A percentile compares a stretch with the other conserved stretches of the same genome.
These are phyloP conservation scores for Mesocricetus auratus DNA, from an alignment of 2,113 vertebrate genomes.

Conservation along the genomic window DNA sequence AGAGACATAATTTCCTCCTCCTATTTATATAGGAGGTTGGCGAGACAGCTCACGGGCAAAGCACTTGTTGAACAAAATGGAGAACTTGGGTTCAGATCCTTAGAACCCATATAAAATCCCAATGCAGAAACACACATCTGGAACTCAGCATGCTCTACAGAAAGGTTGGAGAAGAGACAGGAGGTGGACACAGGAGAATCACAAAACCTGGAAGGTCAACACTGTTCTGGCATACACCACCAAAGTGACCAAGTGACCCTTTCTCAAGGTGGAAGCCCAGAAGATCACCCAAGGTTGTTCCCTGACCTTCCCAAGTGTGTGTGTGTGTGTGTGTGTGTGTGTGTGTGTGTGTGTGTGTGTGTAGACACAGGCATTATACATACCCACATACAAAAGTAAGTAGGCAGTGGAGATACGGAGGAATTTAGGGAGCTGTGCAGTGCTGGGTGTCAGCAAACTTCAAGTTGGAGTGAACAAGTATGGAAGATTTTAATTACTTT, in stretches of 20 bases:
- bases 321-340: too few species aligned
- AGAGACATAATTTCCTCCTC: background rate
- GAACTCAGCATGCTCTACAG: background rate
- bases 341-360: too few species aligned
- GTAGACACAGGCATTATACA: background rate
- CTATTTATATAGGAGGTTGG: background rate
- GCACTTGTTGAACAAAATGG: background rate
- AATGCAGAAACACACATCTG: background rate
- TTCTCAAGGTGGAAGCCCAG: background rate
- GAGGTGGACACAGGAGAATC: background rate
- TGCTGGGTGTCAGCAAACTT: background rate
- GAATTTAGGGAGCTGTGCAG: background rate
- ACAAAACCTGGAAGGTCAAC: background rate
- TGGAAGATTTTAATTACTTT: background rate
- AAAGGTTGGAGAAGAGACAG: background rate
- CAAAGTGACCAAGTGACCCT: background rate
- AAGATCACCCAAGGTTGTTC: background rate
- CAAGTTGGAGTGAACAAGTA: background rate
- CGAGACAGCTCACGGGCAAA: background rate
- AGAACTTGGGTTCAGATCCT: background rate
- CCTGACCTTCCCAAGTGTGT: background rate
- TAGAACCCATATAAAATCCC: background rate
- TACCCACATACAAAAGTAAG: background rate
- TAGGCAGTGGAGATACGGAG: background rate
- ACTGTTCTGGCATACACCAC: fast-evolving